These are phyloP conservation scores for Conopomorpha cramerella DNA, from an alignment of 1,140 invertebrate species.

Conservation along the genomic window DNA sequence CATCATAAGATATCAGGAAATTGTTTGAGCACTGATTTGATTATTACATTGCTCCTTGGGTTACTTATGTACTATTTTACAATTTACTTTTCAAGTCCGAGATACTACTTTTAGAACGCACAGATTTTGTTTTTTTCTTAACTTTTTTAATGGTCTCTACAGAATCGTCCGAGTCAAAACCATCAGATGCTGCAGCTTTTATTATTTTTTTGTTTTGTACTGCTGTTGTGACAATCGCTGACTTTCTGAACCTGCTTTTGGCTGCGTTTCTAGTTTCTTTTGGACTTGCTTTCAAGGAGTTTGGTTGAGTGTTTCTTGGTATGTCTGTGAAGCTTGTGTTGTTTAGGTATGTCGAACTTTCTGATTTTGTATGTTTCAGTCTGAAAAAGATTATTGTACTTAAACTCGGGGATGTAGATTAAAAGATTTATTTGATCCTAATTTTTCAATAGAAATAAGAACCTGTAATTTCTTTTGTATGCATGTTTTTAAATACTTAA, in stretches of 20 bases:
- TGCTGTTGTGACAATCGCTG: constrained; percentile 63
- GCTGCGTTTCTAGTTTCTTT: constrained; percentile 29
- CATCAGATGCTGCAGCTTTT: constrained; percentile 41
- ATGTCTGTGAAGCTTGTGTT: constrained; percentile 51
- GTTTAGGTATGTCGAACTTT: constrained; percentile 26
- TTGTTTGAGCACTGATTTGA: too few relatives aligned
- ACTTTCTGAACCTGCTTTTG: constrained; percentile 62
- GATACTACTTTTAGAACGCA: constrained; percentile 32
- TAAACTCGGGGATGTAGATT: too few relatives aligned
- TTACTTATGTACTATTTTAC: too few relatives aligned
- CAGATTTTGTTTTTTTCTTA: constrained; percentile 56
- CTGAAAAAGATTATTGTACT: constrained; percentile 24
- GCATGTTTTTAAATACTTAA: too few relatives aligned
- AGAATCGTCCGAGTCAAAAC: constrained; percentile 60
- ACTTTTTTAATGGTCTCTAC: constrained; percentile 42
- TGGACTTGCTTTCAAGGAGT: constrained; percentile 20
- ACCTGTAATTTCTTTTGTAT: too few relatives aligned
- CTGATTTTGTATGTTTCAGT: constrained; percentile 36
- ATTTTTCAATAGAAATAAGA: too few relatives aligned
- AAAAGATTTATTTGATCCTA: too few relatives aligned
- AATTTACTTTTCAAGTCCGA: constrained; percentile 19
- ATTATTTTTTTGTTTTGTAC: constrained; percentile 45
- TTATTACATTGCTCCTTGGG: too few relatives aligned
- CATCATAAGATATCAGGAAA: too few relatives aligned
- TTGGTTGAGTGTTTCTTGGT: constrained; percentile 31